Conservation (phyloP, 2,113 vertebrate genomes). For the Acrocephalus kingi region DNA sequence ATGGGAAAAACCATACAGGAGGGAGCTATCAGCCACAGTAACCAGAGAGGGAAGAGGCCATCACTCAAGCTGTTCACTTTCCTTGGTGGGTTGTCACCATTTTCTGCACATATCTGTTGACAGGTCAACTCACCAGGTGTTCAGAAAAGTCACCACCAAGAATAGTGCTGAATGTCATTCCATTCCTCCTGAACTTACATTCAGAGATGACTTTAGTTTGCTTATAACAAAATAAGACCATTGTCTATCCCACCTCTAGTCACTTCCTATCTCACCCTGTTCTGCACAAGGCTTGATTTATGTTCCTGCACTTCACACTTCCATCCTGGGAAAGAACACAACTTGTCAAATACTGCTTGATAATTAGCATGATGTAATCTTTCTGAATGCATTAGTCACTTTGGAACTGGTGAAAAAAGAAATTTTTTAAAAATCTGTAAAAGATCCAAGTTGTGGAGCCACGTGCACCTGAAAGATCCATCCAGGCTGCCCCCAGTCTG, state of each 20-base stretch:
- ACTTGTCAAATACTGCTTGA: background rate
- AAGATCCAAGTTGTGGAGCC: background rate
- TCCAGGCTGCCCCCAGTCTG: background rate
- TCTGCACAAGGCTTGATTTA: background rate
- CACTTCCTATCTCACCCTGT: background rate
- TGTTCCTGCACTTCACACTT: background rate
- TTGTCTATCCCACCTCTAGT: background rate
- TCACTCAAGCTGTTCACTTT: background rate
- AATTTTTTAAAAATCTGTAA: background rate
- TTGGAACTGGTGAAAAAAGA: background rate
- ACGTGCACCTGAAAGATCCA: background rate
- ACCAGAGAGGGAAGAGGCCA: background rate
- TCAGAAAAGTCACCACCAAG: background rate
- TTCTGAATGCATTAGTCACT: background rate
- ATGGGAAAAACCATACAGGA: background rate
- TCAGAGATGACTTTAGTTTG: background rate
- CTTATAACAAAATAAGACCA: background rate
- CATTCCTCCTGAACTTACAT: background rate
- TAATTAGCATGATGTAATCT: background rate
- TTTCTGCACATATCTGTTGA: background rate
- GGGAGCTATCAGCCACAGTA: background rate
- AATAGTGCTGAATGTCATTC: background rate
- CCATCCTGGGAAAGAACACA: background rate
- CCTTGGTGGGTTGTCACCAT: fast-evolving
- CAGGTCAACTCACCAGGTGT: background rate